Percentiles rank a stretch among this genome's conserved stretches.
Conservation (phyloP, 2,797 vertebrate genomes). For the Artibeus jamaicensis region DNA sequence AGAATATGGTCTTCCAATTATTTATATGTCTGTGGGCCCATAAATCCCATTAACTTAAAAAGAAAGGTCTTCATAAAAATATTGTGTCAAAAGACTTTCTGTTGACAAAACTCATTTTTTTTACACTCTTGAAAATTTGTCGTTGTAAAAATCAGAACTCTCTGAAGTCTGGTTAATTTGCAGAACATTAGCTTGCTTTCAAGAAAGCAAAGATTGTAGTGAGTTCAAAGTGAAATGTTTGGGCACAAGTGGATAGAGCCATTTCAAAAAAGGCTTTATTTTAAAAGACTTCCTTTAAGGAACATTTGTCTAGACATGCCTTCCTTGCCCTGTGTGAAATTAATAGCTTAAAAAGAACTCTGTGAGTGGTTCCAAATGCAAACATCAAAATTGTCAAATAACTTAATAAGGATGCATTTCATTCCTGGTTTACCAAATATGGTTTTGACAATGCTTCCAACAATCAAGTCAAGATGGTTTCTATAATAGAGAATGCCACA, state of each 20-base stretch:
- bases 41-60: constrained; percentile 10
- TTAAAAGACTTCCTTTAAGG: constrained; percentile 67
- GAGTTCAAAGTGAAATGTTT: constrained; percentile 61
- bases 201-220: constrained; percentile 57
- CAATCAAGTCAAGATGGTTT: constrained; percentile 62
- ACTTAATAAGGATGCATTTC: constrained; percentile 74
- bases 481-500: constrained; percentile 43
- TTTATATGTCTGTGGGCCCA: not conserved
- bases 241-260: constrained; percentile 27
- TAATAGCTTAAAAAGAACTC: constrained; percentile 64
- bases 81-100: constrained; percentile 36
- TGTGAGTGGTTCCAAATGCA: constrained; percentile 59
- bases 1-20: not conserved
- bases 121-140: constrained; percentile 40
- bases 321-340: constrained; percentile 65
- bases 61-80: constrained; percentile 29
- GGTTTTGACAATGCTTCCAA: constrained; percentile 64
- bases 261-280: constrained; percentile 63
- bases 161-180: constrained; percentile 64
- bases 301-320: constrained; percentile 74
- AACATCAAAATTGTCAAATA: constrained; percentile 69
- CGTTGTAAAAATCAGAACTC: constrained; percentile 40
- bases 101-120: constrained; percentile 28
- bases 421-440: constrained; percentile 76
- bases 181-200: constrained; percentile 57